Base-by-base conservation (phyloP, 1,140 invertebrate species). In the Popillia japonica region DNA sequence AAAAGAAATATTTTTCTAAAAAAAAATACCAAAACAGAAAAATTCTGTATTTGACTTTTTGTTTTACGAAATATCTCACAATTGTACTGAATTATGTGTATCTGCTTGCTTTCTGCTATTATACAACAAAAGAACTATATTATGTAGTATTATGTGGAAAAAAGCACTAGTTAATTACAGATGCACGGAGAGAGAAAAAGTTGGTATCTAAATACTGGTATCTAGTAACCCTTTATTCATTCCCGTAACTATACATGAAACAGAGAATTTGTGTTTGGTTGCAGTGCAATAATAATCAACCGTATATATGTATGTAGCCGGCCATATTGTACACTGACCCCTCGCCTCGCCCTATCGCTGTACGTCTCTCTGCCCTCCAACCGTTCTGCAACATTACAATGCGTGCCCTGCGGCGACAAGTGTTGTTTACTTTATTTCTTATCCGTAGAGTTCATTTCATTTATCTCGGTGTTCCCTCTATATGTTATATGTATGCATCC, bases 371-470 rank as follows among this genome's bases (percentile, higher is more conserved):
- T 55, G 75, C 27, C 73, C 78, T 64, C 74, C 74, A 77, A 73
- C 68, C 75, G 68, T 74, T 75, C 75, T 78, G 78, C 72, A 76
- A 68, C 61, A 79, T 81, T 81, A 82, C 81, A 82, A 82, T 82
- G 80, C 80, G 75, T 76, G 73, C 77, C 81, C 81, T 76, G 44
- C 79, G 81, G 81, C 81, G 81, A 82, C 81, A 82, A 82, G 81
- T 82, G 78, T 78, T 82, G 81, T 82, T 82, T 82, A 82, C 81
- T 82, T 80, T 82, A 82, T 82, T 82, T 82, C 81, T 82, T 82
- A 82, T 82, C 81, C 81, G 44, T 34, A 80, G 80, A 80, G 78
- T 82, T 82, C 81, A 82, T 82, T 82, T 82, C 81, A 82, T 82
- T 82, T 82, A 82, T 82, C 81, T 81, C 79, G 78, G 77, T 73